These are phyloP conservation scores for Bradypodion ventrale DNA, from an alignment of 2,797 vertebrate genomes.

Conservation along the genomic window DNA sequence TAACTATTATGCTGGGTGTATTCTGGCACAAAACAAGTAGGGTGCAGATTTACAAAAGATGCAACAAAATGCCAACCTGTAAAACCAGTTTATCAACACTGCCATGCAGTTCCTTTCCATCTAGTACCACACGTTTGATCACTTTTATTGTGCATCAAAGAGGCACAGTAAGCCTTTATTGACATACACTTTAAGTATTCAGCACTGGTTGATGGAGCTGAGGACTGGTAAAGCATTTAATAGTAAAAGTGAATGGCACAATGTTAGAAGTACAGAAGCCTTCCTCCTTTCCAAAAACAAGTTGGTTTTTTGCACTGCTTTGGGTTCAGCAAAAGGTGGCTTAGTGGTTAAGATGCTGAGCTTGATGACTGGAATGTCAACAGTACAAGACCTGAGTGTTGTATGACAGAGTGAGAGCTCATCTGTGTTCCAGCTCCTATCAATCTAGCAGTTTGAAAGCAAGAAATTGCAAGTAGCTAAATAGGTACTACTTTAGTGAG, in stretches of 20 bases:
- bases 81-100: constrained; percentile 49
- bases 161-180: not conserved
- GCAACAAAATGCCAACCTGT: constrained; percentile 44
- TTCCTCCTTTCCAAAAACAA: not conserved
- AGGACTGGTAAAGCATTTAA: not conserved
- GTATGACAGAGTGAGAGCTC: too few relatives aligned
- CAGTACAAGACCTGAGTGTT: too few relatives aligned
- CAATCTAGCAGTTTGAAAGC: too few relatives aligned
- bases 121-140: constrained; percentile 43
- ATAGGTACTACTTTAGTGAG: too few relatives aligned
- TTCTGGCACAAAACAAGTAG: not conserved
- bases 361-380: too few relatives aligned
- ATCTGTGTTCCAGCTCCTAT: too few relatives aligned
- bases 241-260: not conserved
- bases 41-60: constrained; percentile 3
- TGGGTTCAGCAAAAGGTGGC: not conserved
- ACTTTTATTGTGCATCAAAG: constrained; percentile 24
- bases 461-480: too few relatives aligned
- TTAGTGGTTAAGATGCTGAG: too few relatives aligned
- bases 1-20: constrained; percentile 46
- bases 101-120: constrained; percentile 49
- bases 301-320: not conserved
- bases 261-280: too few relatives aligned
- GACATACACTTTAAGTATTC: not conserved
- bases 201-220: not conserved